Evolutionary conservation across 2,797 vertebrate genomes (phyloP).

Genomic region (Dallia pectoralis): DNA sequence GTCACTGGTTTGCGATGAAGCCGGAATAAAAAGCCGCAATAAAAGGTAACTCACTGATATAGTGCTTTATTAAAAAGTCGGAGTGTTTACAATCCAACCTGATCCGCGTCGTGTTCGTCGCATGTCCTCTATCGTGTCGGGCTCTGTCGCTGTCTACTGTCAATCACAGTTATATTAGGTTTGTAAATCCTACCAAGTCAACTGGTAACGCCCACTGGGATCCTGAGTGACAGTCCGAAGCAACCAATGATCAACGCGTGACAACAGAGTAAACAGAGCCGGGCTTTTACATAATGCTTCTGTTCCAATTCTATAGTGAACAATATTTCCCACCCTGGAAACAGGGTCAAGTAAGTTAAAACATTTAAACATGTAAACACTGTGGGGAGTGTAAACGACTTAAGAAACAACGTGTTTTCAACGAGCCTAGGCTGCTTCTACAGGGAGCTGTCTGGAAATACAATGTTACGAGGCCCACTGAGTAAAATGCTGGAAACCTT

Average conservation of each 20-base stretch:
- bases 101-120: slow-evolving; percentile 9
- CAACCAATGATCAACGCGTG: slow-evolving; percentile 56
- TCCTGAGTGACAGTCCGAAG: slow-evolving; percentile 31
- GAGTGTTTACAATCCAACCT: not conserved
- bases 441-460: not conserved
- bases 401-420: slow-evolving; percentile 2
- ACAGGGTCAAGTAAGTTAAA: not conserved
- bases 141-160: slow-evolving; percentile 64
- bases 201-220: slow-evolving; percentile 41
- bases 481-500: not conserved
- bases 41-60: not conserved
- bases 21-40: not conserved
- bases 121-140: slow-evolving; percentile 39
- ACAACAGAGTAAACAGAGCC: slow-evolving; percentile 27
- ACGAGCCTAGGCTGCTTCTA: not conserved
- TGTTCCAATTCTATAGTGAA: not conserved
- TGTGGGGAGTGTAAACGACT: not conserved
- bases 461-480: not conserved
- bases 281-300: slow-evolving; percentile 6
- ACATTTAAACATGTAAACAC: slow-evolving; percentile 8
- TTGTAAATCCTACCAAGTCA: slow-evolving; percentile 58
- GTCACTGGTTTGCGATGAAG: slow-evolving; percentile 13
- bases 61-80: not conserved
- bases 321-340: not conserved
- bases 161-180: slow-evolving; percentile 38